Conservation (phyloP, 2,888 invertebrate species). For the Himalopsyche anomala region DNA sequence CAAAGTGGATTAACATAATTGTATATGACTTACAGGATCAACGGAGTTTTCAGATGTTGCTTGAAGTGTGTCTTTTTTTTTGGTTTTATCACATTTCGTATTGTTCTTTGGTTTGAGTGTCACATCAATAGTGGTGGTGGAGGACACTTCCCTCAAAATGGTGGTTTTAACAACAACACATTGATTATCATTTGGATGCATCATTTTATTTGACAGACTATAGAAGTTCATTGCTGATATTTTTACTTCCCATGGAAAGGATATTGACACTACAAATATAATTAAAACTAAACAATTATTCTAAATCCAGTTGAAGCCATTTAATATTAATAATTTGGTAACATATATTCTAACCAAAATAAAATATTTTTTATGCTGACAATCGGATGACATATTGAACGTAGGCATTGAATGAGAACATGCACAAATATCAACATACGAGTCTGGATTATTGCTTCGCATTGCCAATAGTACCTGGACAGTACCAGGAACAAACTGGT, state of each 20-base stretch:
- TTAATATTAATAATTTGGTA: no score
- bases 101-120: slow-evolving; percentile 22
- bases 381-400: no score
- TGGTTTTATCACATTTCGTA: neutral
- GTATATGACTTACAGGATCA: neutral
- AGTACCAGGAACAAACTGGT: no score
- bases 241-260: slow-evolving; percentile 15
- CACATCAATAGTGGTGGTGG: slow-evolving; percentile 4
- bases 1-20: no score
- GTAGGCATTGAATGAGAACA: no score
- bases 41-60: neutral
- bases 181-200: slow-evolving; percentile 57
- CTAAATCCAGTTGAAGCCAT: no score
- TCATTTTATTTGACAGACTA: slow-evolving; percentile 67
- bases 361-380: no score
- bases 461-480: no score
- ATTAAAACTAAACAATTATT: neutral
- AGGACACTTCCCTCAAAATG: neutral
- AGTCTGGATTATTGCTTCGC: no score
- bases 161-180: neutral
- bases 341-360: no score
- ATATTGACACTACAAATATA: neutral
- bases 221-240: slow-evolving; percentile 5
- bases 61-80: neutral
- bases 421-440: no score